A percentile compares a stretch with the other conserved stretches of the same genome.
Evolutionary conservation across 2,888 invertebrate genomes (phyloP).

Genomic region (Crematogaster levior): DNA sequence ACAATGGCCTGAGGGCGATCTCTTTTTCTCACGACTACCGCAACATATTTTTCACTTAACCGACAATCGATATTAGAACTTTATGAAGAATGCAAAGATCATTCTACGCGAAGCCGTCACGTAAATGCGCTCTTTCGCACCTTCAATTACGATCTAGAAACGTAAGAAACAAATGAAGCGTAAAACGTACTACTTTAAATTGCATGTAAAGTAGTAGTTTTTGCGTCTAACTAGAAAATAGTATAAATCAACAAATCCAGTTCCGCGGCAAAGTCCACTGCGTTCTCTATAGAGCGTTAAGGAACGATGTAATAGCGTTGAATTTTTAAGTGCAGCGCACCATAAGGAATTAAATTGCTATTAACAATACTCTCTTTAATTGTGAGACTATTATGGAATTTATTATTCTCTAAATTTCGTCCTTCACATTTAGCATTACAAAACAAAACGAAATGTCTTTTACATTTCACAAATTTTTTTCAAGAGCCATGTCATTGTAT

Average conservation of each 20-base stretch:
- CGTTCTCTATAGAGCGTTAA: neutral
- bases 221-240: constrained; percentile 14
- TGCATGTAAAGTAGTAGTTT: neutral
- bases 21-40: constrained; percentile 7
- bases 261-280: neutral
- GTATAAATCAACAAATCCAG: neutral
- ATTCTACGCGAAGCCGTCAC: neutral
- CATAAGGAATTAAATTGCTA: neutral
- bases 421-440: neutral
- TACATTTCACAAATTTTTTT: neutral
- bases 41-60: constrained; percentile 1
- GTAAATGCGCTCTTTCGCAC: constrained; percentile 10
- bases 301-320: neutral
- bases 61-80: constrained; percentile 16
- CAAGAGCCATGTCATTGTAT: neutral
- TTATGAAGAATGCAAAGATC: constrained; percentile 5
- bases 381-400: neutral
- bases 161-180: neutral
- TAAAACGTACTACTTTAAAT: constrained; percentile 5
- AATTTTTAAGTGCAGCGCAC: neutral
- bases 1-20: neutral
- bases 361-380: neutral
- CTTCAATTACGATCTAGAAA: neutral
- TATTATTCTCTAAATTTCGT: neutral
- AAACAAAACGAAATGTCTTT: neutral